These are phyloP conservation scores for Polydrusus cervinus DNA, from an alignment of 2,888 invertebrate genomes.

Conservation along the genomic window DNA sequence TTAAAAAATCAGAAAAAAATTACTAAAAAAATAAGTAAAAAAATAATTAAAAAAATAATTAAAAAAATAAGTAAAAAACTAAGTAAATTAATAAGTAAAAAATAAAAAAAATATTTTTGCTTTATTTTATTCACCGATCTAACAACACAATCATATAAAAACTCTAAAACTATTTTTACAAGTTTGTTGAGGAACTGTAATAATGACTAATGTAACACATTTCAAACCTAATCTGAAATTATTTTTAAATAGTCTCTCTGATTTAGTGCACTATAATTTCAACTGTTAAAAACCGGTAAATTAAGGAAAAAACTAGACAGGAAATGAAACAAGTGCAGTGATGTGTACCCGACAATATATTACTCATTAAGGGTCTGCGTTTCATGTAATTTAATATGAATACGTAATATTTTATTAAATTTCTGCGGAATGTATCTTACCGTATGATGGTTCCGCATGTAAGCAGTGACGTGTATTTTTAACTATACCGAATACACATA, in stretches of 20 bases:
- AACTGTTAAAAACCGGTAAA: slow-evolving; percentile 20
- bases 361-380: slow-evolving; percentile 30
- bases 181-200: no score
- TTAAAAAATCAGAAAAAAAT: no score
- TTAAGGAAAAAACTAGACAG: slow-evolving; percentile 30
- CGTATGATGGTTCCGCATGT: neutral
- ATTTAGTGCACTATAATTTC: slow-evolving; percentile 9
- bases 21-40: no score
- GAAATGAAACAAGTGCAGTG: slow-evolving; percentile 22
- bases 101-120: no score
- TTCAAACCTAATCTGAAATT: neutral
- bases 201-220: neutral
- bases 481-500: no score
- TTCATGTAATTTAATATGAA: slow-evolving; percentile 12
- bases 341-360: slow-evolving; percentile 29
- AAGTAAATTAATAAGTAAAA: no score
- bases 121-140: no score
- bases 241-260: neutral
- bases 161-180: no score
- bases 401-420: slow-evolving; percentile 12
- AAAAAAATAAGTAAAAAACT: no score
- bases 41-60: no score
- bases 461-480: slow-evolving; percentile 6
- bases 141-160: no score
- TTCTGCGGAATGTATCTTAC: slow-evolving; percentile 4